Percentiles rank a stretch among this genome's conserved stretches.
Evolutionary conservation across 2,888 invertebrate species (phyloP).

Genomic region (Chalcis sispes): DNA sequence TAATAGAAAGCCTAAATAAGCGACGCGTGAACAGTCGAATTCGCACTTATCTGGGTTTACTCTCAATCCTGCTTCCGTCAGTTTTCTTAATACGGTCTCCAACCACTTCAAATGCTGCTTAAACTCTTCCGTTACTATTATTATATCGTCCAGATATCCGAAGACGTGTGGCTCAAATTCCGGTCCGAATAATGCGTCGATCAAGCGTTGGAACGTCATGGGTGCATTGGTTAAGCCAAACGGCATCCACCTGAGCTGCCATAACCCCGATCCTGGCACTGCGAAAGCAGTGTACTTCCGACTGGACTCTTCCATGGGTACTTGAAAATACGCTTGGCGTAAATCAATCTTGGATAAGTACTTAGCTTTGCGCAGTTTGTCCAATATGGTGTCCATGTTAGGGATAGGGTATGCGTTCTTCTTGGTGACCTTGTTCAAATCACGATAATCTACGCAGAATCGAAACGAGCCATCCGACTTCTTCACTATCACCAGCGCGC

Average conservation of each 20-base stretch:
- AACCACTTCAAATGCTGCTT: background rate
- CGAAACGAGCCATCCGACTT: no score
- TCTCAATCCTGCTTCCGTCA: background rate
- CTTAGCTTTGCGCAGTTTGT: no score
- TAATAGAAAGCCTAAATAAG: background rate
- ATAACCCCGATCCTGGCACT: background rate
- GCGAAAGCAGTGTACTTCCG: constrained; percentile 4
- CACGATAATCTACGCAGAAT: no score
- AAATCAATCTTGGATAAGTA: background rate
- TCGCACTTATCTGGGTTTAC: constrained; percentile 6
- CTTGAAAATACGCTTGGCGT: background rate
- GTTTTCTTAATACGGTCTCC: background rate
- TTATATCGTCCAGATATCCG: constrained; percentile 17
- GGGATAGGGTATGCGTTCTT: no score
- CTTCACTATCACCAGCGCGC: no score
- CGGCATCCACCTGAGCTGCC: background rate
- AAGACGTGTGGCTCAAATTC: background rate
- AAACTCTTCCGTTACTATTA: background rate
- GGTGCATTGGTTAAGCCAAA: background rate
- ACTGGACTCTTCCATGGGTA: background rate
- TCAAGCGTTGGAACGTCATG: background rate
- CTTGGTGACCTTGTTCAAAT: no score
- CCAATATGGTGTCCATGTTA: no score
- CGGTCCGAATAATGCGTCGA: background rate
- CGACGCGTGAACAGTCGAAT: background rate